Evolutionary conservation across 2,797 vertebrate genomes (phyloP).

Genomic region (Notolabrus celidotus): DNA sequence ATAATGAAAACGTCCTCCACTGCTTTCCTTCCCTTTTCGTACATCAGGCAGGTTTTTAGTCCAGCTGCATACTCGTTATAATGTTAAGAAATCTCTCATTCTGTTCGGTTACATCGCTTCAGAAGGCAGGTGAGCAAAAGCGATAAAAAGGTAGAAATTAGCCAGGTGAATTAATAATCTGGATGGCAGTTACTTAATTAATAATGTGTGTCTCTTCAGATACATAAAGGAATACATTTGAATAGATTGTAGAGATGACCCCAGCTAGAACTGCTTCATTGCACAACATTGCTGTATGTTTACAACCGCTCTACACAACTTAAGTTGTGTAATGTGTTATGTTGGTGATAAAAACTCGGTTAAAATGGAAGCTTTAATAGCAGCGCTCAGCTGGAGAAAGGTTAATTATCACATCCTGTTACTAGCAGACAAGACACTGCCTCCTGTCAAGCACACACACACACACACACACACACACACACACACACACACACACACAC

Average conservation of each 20-base stretch:
- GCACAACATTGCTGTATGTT: constrained; percentile 26
- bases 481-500: too few relatives aligned
- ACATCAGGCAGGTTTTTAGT: neutral
- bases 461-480: constrained; percentile 23
- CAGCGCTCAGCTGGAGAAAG: constrained; percentile 82
- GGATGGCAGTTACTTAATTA: neutral
- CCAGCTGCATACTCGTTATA: neutral
- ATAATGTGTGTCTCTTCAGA: neutral
- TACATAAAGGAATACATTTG: neutral
- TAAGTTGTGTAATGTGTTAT: constrained; percentile 62
- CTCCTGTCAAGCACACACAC: constrained; percentile 55
- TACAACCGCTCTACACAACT: constrained; percentile 45
- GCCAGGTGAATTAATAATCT: constrained; percentile 2
- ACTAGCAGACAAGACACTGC: constrained; percentile 70
- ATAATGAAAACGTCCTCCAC: too few relatives aligned
- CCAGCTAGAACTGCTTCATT: constrained; percentile 4
- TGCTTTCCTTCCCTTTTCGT: neutral
- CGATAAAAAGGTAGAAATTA: constrained; percentile 9
- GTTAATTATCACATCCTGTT: constrained; percentile 84
- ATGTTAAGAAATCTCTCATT: neutral
- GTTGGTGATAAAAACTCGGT: constrained; percentile 60
- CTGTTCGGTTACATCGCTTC: neutral
- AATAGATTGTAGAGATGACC: neutral
- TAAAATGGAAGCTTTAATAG: constrained; percentile 66
- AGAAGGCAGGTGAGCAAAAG: neutral